Evolutionary conservation across 2,113 vertebrate species (phyloP).

Genomic region (Sinocyclocheilus grahami): DNA sequence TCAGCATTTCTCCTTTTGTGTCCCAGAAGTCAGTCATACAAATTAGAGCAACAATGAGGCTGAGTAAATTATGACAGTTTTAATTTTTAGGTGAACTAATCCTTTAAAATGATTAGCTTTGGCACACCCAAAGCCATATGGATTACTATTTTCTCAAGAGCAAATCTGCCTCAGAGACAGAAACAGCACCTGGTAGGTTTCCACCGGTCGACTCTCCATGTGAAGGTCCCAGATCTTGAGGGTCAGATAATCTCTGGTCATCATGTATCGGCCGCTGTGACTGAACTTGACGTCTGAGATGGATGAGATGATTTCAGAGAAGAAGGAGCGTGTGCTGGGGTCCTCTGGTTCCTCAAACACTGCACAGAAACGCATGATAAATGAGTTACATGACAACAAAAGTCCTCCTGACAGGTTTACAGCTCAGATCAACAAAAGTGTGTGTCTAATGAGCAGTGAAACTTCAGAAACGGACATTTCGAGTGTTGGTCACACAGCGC

Average conservation of each 20-base stretch:
- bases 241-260: slow-evolving; percentile 96
- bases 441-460: slow-evolving; percentile 55
- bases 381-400: neutral
- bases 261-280: slow-evolving; percentile 96
- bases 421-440: neutral
- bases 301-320: slow-evolving; percentile 98
- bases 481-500: slow-evolving; percentile 41
- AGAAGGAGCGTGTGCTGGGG: slow-evolving; percentile 95
- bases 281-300: slow-evolving; percentile 99
- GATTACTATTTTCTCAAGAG: neutral
- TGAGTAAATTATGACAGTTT: neutral
- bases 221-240: slow-evolving; percentile 99
- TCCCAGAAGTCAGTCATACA: neutral
- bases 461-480: neutral
- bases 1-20: neutral
- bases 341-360: slow-evolving; percentile 98
- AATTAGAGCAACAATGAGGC: neutral
- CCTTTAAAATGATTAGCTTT: neutral
- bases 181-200: slow-evolving; percentile 80
- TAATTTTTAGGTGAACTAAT: neutral
- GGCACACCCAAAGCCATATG: neutral
- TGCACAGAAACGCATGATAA: slow-evolving; percentile 52
- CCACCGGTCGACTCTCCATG: slow-evolving; percentile 95
- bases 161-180: neutral
- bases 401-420: neutral